Evolutionary conservation across 2,797 vertebrate genomes (phyloP), one percentile per base, ranked within the genome.

Genomic region (Propithecus perrieri): DNA sequence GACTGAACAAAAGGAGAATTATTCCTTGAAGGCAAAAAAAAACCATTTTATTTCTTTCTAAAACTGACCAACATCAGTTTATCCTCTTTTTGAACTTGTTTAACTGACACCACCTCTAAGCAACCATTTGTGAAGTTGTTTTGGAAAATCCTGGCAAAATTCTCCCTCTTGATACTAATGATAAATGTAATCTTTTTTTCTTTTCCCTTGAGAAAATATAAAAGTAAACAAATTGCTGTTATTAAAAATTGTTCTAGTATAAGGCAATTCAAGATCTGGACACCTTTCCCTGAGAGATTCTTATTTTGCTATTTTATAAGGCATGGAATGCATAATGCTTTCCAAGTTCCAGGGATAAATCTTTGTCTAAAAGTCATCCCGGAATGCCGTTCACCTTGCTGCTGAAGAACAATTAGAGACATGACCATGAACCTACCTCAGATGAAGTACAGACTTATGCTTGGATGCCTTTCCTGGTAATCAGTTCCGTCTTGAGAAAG

Each of bases 251-350:
- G 33, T 89, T 91, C 55, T 95, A 75, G 17, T 53, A 35, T 55
- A 90, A 88, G 57, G 26, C 18, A 79, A 79, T 41, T 71, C 9
- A 67, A 72, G 33, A 76, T 75, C 18, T 79, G 30, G 35, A 83
- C 17, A n/a, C 22, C 17, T 55, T 78, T 87, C n/a, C 83, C 30
- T 22, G 41, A 65, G 48, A 26, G 33, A 48, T 57, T 91, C 53
- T 93, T 96, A 65, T 71, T 91, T 91, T 59, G 65, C 13, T 89
- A 65, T 95, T 41, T 91, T 91, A 84, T 46, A 90, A 72, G 57
- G 57, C 24, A 46, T 35, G 18, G 33, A 90, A 26, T 17, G 65
- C 28, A 1, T 1, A 85, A 78, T 86, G 20, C 13, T 93, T 95
- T 95, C 41, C 38, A 95, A 93, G 41, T 91, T 74, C 53, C 28